phyloP scores from a whole-genome alignment of 2,113 vertebrate genomes.

The Seriola dumerili region DNA sequence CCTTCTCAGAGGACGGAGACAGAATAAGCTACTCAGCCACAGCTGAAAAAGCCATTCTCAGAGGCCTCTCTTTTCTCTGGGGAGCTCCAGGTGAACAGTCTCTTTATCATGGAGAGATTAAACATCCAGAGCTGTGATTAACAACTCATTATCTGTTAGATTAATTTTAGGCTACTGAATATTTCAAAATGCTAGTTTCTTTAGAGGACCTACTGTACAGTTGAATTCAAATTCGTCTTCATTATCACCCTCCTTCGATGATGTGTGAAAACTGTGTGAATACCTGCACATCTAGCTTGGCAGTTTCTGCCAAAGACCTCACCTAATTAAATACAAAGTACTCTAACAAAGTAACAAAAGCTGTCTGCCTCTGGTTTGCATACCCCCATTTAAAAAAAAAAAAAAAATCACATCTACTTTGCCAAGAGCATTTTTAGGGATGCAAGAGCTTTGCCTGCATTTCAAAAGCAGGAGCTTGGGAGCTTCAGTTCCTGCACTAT shows the following conservation, averaged over 20 bases:
- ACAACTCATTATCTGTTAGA: constrained; percentile 66
- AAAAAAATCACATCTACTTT: not conserved
- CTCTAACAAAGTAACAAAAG: constrained; percentile 8
- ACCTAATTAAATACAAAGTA: constrained; percentile 29
- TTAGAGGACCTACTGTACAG: constrained; percentile 10
- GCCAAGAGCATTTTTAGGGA: not conserved
- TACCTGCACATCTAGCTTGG: not conserved
- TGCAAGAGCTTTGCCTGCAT: not conserved
- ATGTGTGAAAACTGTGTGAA: constrained; percentile 34
- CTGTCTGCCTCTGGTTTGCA: not conserved
- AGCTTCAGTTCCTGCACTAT: no score
- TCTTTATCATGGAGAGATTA: constrained; percentile 37
- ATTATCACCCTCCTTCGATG: constrained; percentile 35
- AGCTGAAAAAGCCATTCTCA: constrained; percentile 11
- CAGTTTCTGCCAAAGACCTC: not conserved
- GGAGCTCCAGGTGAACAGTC: constrained; percentile 21
- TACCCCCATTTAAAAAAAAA: not conserved
- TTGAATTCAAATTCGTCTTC: constrained; percentile 47
- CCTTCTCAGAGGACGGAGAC: not conserved
- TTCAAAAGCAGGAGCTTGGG: not conserved
- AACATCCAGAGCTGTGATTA: constrained; percentile 62
- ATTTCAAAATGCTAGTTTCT: constrained; percentile 60
- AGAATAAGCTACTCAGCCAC: not conserved
- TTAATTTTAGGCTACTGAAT: constrained; percentile 61
- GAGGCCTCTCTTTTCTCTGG: constrained; percentile 5